Evolutionary conservation across 2,888 invertebrate species (phyloP), one percentile per base, ranked within the genome.

Genomic region (Eristalis tenax): DNA sequence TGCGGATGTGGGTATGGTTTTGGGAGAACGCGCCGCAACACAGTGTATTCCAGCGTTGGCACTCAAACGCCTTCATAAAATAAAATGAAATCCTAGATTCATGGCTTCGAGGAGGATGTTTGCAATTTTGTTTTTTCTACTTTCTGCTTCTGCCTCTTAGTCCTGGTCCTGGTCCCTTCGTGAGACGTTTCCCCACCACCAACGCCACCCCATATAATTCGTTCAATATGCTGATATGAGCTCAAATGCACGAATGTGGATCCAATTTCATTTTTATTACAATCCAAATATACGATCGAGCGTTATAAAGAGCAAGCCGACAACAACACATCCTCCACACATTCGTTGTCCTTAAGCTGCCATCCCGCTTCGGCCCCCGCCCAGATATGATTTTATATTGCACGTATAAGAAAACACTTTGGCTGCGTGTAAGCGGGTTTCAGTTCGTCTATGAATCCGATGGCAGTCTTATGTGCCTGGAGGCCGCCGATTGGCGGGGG

Each of bases 261-360:
- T 89, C 89, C 89, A 89, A 89, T 89, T 89, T 89, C 88, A 87
- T 89, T 89, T 89, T 89, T 89, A 89, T 89, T 89, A 87, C 89
- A 83, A 88, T 69, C 81, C 83, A 83, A 74, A 88, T 84, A 89
- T 89, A 88, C 83, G 74, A 79, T 80, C 76, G 64, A 76, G 80
- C 75, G 80, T 79, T 69, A 74, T 80, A 68, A 76, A 69, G 75
- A 79, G 59, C 66, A 80, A 69, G 56, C 79, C 87, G 63, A 76
- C 71, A 80, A 83, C 73, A 76, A 57, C 68, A 79, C 71, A 76
- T 73, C 57, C 75, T 75, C 63, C 56, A 64, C 83, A 68, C 87
- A 76, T 80, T 76, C 28, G 71, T 71, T 76, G 68, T 86, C 68
- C 80, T 87, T 83, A 83, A 87, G 76, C 87, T 74, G 65, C 56